A percentile compares a stretch with the other conserved stretches of the same genome.
Conservation (phyloP, 2,888 invertebrate genomes). For the Nematopogon swammerdamellus region DNA sequence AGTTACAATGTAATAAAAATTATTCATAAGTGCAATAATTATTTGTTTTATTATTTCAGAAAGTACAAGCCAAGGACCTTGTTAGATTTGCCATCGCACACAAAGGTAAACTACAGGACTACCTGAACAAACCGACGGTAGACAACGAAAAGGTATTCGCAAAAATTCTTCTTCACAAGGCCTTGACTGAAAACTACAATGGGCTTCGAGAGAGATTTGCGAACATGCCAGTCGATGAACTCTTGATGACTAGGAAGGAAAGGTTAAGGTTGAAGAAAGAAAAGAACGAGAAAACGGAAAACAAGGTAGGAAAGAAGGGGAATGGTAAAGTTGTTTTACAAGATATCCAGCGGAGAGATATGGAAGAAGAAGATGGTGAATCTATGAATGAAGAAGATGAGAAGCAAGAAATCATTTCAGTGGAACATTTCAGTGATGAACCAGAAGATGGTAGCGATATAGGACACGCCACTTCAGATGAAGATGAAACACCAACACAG, state of each 20-base stretch:
- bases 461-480: too few species aligned
- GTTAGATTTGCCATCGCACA: constrained; percentile 41
- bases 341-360: constrained; percentile 15
- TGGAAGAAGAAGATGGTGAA: constrained; percentile 17
- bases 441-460: too few species aligned
- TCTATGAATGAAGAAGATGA: constrained; percentile 26
- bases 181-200: constrained; percentile 36
- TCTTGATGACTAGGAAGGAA: constrained; percentile 43
- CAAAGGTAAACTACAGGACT: constrained; percentile 28
- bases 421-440: too few species aligned
- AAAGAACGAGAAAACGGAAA: constrained; percentile 30
- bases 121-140: constrained; percentile 33
- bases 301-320: constrained; percentile 22
- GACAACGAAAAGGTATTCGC: constrained; percentile 40
- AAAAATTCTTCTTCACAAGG: constrained; percentile 35
- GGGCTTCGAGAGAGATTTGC: constrained; percentile 30
- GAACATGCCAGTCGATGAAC: constrained; percentile 36
- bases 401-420: too few species aligned
- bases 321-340: too few species aligned
- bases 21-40: too few species aligned
- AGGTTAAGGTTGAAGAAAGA: constrained; percentile 38
- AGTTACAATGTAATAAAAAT: too few species aligned
- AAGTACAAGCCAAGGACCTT: constrained; percentile 40
- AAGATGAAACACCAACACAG: too few species aligned
- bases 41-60: constrained; percentile 23